Evolutionary conservation across 2,797 vertebrate species (phyloP), one percentile per base, ranked within the genome.

Genomic region (Florisuga fusca): DNA sequence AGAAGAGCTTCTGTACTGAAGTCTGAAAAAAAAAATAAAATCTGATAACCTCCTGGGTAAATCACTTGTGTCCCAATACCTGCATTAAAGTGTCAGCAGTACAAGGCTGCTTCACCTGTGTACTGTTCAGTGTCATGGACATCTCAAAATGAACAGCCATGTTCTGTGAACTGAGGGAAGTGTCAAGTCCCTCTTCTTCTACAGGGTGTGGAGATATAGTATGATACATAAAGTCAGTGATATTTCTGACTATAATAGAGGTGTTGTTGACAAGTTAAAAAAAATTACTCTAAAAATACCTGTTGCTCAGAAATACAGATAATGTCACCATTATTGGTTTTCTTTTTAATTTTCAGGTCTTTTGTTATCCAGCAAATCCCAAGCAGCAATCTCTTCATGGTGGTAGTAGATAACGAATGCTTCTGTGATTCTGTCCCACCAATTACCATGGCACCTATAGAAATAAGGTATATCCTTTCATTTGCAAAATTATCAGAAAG

Each of bases 331-430:
- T 84, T 87, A 66, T 80, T 92, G 89, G 13, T 34, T 95, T 58
- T 89, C 34, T 97, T 87, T 96, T 95, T 46, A 31, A 59, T 87
- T 94, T 93, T 61, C 97, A 99, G 99, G 92, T 99, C 99, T n/a
- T 99, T 99, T 97, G 99, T 99, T 95, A 99, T 99, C 89, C 99
- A 99, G 97, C 99, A 99, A 96, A 99, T 99, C 96, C 99, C 99
- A 81, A 99, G 99, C 98, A 99, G 99, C 98, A 99, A 99, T 96
- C 98, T 99, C 72, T 99, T 99, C 97, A 99, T 99, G 99, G 99
- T 99, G 45, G 99, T 99, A 59, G 99, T 99, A 95, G 99, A 99
- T 95, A 99, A 99, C 67, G 99, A 99, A 94, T 99, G 99, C 85
- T 98, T 98, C 95, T 99, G 99, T 93, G 98, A 98, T 92, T 98